phyloP scores from a whole-genome alignment of 2,797 vertebrate species.

The Arnoldichthys spilopterus region DNA sequence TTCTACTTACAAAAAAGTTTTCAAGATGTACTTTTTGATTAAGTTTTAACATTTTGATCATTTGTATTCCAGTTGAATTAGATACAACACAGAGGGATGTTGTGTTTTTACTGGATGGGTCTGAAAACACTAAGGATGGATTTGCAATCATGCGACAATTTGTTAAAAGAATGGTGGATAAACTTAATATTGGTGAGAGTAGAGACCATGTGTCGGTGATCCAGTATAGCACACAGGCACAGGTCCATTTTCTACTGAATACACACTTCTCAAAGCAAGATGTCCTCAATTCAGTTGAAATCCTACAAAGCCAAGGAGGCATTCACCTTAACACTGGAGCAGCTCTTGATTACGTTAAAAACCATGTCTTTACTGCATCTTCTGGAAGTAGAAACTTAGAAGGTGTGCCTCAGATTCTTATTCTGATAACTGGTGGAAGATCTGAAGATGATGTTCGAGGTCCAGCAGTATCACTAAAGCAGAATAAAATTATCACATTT shows the following conservation, averaged over 20 bases:
- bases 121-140: slow-evolving; percentile 61
- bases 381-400: slow-evolving; percentile 73
- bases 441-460: slow-evolving; percentile 74
- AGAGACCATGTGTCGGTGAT: slow-evolving; percentile 80
- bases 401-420: slow-evolving; percentile 75
- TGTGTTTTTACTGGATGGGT: slow-evolving; percentile 66
- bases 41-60: slow-evolving; percentile 46
- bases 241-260: slow-evolving; percentile 80
- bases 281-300: slow-evolving; percentile 70
- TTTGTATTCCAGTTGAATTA: slow-evolving; percentile 57
- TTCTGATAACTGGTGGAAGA: slow-evolving; percentile 75
- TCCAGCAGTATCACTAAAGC: slow-evolving; percentile 66
- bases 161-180: slow-evolving; percentile 76
- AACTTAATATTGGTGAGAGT: slow-evolving; percentile 78
- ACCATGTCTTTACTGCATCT: slow-evolving; percentile 68
- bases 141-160: slow-evolving; percentile 73
- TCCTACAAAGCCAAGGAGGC: slow-evolving; percentile 76
- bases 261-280: slow-evolving; percentile 78
- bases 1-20: neutral
- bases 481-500: slow-evolving; percentile 67
- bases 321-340: slow-evolving; percentile 72
- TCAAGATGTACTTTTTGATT: slow-evolving; percentile 16
- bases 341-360: slow-evolving; percentile 72
- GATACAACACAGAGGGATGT: slow-evolving; percentile 57
- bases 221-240: slow-evolving; percentile 80